phyloP scores from a whole-genome alignment of 2,113 vertebrate genomes.

The Corythornis madagascariensis region DNA sequence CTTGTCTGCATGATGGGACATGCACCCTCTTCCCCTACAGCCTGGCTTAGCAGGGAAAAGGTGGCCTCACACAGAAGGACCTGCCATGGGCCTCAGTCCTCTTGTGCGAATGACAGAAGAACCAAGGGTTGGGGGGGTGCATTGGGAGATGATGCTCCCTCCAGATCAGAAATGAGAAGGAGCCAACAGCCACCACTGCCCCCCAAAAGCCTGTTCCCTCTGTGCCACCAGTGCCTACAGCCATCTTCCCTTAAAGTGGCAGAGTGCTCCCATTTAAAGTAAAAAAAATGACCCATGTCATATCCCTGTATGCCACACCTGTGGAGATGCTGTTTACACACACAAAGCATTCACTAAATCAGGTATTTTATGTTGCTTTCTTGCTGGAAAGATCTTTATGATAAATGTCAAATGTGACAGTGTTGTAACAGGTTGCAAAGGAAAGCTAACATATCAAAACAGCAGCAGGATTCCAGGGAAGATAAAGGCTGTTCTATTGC shows the following conservation, averaged over 20 bases:
- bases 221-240: accelerated
- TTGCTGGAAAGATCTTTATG: not conserved
- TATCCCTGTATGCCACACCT: not conserved
- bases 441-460: not conserved
- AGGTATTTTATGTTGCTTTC: not conserved
- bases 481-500: not conserved
- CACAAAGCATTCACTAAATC: not conserved
- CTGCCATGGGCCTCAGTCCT: accelerated
- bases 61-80: not conserved
- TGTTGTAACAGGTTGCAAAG: not conserved
- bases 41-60: not conserved
- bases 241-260: not conserved
- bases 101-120: too few relatives aligned
- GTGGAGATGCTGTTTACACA: accelerated
- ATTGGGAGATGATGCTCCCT: accelerated
- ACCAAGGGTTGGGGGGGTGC: accelerated
- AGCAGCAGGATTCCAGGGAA: not conserved
- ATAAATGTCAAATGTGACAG: not conserved
- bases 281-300: not conserved
- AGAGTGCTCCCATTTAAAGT: accelerated
- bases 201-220: not conserved
- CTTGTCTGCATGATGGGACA: accelerated
- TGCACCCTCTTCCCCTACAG: accelerated
- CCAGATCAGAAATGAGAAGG: not conserved
- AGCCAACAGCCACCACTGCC: not conserved